Conservation (phyloP, 1,140 invertebrate genomes). For the Anastatus disparis region DNA sequence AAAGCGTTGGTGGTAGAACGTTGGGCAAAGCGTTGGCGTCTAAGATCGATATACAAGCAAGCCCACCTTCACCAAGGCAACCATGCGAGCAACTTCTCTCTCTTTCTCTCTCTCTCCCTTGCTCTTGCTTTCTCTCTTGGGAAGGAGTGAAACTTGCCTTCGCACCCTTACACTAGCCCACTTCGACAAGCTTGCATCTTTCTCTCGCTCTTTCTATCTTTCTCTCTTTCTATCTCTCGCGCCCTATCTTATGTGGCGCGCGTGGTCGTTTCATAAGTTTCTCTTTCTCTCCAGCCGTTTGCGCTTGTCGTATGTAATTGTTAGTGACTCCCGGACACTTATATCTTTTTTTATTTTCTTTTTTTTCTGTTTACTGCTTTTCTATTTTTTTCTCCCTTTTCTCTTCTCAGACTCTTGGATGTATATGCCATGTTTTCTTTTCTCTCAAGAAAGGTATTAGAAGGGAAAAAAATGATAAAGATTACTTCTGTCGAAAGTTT, state of each 20-base stretch:
- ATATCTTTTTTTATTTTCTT: not conserved
- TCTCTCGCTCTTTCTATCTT: not conserved
- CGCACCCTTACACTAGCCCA: slow-evolving; percentile 3
- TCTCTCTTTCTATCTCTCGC: not conserved
- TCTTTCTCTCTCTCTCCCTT: slow-evolving; percentile 18
- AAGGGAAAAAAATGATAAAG: too few relatives aligned
- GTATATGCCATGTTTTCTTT: too few relatives aligned
- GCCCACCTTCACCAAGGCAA: slow-evolving; percentile 52
- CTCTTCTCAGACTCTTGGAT: too few relatives aligned
- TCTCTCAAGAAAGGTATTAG: too few relatives aligned
- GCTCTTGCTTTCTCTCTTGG: not conserved
- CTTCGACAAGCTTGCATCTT: slow-evolving; percentile 4
- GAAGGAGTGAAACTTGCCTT: slow-evolving; percentile 8
- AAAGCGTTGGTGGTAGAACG: too few relatives aligned
- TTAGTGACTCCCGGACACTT: not conserved
- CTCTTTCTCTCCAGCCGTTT: too few relatives aligned
- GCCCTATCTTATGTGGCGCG: not conserved
- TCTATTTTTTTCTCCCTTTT: too few relatives aligned
- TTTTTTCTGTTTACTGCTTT: not conserved
- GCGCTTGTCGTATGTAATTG: not conserved
- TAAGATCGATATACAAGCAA: slow-evolving; percentile 54
- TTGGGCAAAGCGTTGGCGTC: slow-evolving; percentile 43
- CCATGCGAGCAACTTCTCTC: slow-evolving; percentile 50
- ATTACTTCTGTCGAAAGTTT: too few relatives aligned
- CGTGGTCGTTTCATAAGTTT: not conserved